Percentiles rank a stretch among this genome's conserved stretches.
phyloP scores from a whole-genome alignment of 1,140 invertebrate genomes.

The Drosophila ananassae region DNA sequence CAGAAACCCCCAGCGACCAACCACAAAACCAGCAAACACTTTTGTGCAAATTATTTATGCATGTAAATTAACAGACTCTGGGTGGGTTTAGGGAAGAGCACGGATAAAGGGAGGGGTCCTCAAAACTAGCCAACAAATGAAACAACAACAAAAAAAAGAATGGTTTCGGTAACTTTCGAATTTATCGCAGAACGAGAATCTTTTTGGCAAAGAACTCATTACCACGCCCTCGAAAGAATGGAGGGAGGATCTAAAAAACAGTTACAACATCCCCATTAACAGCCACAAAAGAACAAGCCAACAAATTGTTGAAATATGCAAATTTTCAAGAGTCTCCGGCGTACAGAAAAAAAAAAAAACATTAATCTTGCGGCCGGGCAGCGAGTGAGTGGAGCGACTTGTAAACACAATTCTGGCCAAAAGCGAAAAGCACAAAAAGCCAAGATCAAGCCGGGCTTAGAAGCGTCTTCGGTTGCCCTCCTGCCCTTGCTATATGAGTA shows the following conservation, averaged over 20 bases:
- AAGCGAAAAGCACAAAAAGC: constrained; percentile 33
- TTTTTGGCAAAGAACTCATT: constrained; percentile 45
- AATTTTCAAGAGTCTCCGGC: constrained; percentile 37
- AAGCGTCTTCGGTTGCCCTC: constrained; percentile 5
- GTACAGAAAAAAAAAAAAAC: constrained; percentile 29
- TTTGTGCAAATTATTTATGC: constrained; percentile 64
- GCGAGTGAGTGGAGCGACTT: constrained; percentile 37
- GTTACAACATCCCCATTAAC: constrained; percentile 52
- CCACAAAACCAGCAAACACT: constrained; percentile 11
- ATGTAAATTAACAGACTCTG: constrained; percentile 60
- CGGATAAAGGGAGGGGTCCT: neutral
- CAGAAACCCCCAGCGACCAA: constrained; percentile 22
- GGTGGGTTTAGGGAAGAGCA: neutral
- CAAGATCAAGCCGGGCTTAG: constrained; percentile 19
- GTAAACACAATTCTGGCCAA: constrained; percentile 56
- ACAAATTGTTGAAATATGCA: constrained; percentile 70
- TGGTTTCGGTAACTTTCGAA: constrained; percentile 60
- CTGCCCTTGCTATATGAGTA: neutral
- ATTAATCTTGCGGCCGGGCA: constrained; percentile 67
- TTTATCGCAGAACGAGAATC: constrained; percentile 54
- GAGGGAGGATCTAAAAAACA: constrained; percentile 14
- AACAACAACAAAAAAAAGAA: constrained; percentile 3
- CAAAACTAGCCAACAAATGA: constrained; percentile 17
- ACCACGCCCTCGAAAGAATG: constrained; percentile 52
- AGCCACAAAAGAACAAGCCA: constrained; percentile 18